Base-by-base conservation (phyloP, 2,888 invertebrate species). In the Tiliacea aurago region DNA sequence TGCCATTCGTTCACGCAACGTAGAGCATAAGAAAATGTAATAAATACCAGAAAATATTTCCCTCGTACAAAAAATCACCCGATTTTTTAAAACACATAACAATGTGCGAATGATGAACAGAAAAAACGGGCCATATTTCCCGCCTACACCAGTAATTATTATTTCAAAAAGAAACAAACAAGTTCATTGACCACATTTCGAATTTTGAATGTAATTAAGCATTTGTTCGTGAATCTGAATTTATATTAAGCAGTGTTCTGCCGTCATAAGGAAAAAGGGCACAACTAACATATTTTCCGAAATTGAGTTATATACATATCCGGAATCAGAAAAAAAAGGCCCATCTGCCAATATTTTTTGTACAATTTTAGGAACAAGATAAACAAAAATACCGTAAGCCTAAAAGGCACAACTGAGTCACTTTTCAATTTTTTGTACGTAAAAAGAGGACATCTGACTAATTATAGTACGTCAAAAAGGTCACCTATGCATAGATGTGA, bases 151-250 rank as follows among this genome's bases (percentile, higher is more conserved):
- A 23, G 18, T n/a, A 18, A 28, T 51, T 20, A 2, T 1, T 15
- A 15, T 20, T 33, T 2, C 28, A 72, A 74, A 73, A 47, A 41
- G 10, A 63, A 47, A 61, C 18, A 55, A 69, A 62, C 6, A 73
- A 75, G 85, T 81, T 85, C 81, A 55, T 65, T 79, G 76, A 64
- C 81, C 71, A 70, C 58, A n/a, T 49, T 28, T 59, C 23, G 56
- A 58, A 73, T 76, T 74, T 78, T 62, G 68, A 70, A 68, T 47
- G 53, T 62, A 78, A 73, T 83, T 74, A 72, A 53, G 62, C 64
- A 63, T 72, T 73, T 51, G 18, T 43, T 61, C 55, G 65, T 74
- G 53, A 73, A 80, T 77, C 7, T 64, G 73, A 77, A 78, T 76
- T 70, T 68, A 43, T 63, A 64, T 59, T 23, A 56, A 70, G 41